Conservation (phyloP, 2,113 vertebrate species). For the Tringa solitaria region DNA sequence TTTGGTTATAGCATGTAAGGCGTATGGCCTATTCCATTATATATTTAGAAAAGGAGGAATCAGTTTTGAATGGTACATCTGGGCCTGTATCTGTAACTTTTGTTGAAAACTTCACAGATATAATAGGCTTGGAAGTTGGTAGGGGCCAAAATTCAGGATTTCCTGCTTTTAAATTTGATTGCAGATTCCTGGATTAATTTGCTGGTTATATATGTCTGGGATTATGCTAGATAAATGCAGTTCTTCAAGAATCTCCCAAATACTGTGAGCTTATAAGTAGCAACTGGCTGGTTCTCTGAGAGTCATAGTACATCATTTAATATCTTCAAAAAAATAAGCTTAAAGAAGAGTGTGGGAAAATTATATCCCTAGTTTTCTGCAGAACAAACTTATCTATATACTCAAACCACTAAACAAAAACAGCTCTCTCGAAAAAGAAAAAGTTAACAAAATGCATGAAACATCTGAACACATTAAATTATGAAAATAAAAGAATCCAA, state of each 20-base stretch:
- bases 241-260: not conserved
- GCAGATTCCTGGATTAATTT: not conserved
- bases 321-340: slow-evolving; percentile 18
- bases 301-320: not conserved
- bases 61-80: not conserved
- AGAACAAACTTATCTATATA: slow-evolving; percentile 47
- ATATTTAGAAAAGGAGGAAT: not conserved
- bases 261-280: not conserved
- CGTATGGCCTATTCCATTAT: not conserved
- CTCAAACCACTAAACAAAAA: slow-evolving; percentile 67
- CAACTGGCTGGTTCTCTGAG: slow-evolving; percentile 40
- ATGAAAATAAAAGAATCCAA: not conserved
- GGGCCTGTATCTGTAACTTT: not conserved
- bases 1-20: not conserved
- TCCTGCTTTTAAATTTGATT: not conserved
- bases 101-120: not conserved
- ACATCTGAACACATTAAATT: not conserved
- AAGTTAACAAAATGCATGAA: not conserved
- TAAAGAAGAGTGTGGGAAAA: slow-evolving; percentile 21
- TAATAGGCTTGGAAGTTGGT: not conserved
- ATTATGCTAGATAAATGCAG: not conserved
- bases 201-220: not conserved
- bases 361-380: not conserved
- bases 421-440: slow-evolving; percentile 9
- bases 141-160: not conserved